These are phyloP conservation scores for Phenganax subtilis DNA, from an alignment of 92 coral and sea anemone species.

Conservation along the genomic window DNA sequence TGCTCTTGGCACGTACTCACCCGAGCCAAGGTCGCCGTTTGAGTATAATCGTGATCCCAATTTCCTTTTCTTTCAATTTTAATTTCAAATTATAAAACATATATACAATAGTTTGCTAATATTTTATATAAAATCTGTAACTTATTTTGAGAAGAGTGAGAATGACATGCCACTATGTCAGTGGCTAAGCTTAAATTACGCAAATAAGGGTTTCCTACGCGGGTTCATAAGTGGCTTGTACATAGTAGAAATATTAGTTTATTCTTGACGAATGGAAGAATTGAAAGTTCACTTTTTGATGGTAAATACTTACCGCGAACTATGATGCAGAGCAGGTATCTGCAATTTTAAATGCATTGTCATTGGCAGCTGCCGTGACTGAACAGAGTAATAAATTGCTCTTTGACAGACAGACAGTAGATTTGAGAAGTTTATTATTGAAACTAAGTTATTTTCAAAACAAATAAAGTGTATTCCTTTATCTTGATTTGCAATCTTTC, in stretches of 20 bases:
- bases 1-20: conserved; percentile 29
- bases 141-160: conserved; percentile 24
- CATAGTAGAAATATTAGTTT: conserved; percentile 36
- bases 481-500: neutral
- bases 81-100: conserved; percentile 7
- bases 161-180: conserved; percentile 10
- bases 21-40: conserved; percentile 36
- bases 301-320: conserved; percentile 10
- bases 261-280: conserved; percentile 19
- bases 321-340: conserved; percentile 39
- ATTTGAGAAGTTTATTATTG: conserved; percentile 9
- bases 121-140: conserved; percentile 31
- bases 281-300: neutral
- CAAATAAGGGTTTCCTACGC: neutral
- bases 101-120: conserved; percentile 30
- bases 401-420: conserved; percentile 17
- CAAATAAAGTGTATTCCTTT: conserved; percentile 22
- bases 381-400: conserved; percentile 4
- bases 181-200: neutral
- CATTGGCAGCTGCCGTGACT: conserved; percentile 12
- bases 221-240: conserved; percentile 29
- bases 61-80: conserved; percentile 39
- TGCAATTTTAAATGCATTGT: conserved; percentile 6
- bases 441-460: conserved; percentile 25
- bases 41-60: conserved; percentile 35